Evolutionary conservation across 2,888 invertebrate genomes (phyloP).

Genomic region (Drosophila borealis): DNA sequence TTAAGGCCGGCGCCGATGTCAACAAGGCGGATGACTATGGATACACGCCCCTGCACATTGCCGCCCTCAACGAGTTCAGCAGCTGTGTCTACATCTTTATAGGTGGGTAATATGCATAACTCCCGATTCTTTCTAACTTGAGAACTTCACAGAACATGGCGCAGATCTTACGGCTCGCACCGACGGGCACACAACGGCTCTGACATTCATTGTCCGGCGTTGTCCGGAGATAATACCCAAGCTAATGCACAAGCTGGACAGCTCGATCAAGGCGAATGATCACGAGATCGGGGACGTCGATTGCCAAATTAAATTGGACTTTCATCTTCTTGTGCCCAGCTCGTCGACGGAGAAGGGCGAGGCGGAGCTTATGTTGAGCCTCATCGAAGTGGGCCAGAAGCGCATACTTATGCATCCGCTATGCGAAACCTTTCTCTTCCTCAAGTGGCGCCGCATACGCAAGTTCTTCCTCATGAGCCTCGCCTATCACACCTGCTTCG

Average conservation of each 20-base stretch:
- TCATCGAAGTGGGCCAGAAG: constrained; percentile 92
- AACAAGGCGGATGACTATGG: constrained; percentile 92
- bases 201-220: constrained; percentile 93
- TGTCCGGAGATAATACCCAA: constrained; percentile 93
- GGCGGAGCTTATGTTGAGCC: constrained; percentile 89
- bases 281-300: constrained; percentile 94
- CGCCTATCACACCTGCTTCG: constrained; percentile 91
- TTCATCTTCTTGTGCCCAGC: constrained; percentile 87
- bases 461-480: constrained; percentile 93
- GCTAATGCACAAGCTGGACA: constrained; percentile 89
- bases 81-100: constrained; percentile 90
- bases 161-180: constrained; percentile 93
- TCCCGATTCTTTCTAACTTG: neutral
- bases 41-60: constrained; percentile 93
- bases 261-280: constrained; percentile 91
- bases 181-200: constrained; percentile 91
- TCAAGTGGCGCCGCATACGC: constrained; percentile 93
- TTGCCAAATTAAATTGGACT: constrained; percentile 91
- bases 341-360: constrained; percentile 87
- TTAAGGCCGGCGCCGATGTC: constrained; percentile 89
- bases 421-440: constrained; percentile 92
- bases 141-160: constrained; percentile 87
- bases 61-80: constrained; percentile 93
- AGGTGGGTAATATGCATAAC: constrained; percentile 72
- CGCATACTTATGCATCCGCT: constrained; percentile 93